Base-by-base conservation (phyloP, 2,113 vertebrate genomes). In the Vanacampus margaritifer region DNA sequence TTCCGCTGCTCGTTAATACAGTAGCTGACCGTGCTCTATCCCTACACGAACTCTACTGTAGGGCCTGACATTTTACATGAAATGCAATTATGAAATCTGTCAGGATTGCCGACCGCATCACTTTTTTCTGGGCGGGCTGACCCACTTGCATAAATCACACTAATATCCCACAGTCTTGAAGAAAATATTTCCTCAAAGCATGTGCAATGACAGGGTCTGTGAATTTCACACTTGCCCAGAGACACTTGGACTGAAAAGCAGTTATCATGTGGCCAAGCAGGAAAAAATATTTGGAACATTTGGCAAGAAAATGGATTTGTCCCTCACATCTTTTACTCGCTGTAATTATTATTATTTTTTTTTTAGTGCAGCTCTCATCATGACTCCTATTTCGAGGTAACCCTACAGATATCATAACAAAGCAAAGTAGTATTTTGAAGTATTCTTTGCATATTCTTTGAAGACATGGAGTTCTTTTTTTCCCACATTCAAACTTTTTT, bases 251-350 rank as follows among this genome's bases (percentile, higher is more conserved):
- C 21, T 51, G 8, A 62, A 67, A 73, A 65, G 64, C 64, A 75
- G 67, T 69, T 56, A 8, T 14, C 58, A 32, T 64, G 73, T 41
- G 57, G 68, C 26, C 14, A 67, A 64, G 64, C 65, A 61, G 46
- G 46, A 32, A 71, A 68, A 67, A 72, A 67, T 41, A 77, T 69
- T 69, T 16, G 41, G 65, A 74, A 72, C 48, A 74, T 75, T 72
- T 73, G 67, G 68, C 45, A 66, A 28, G 46, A 67, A 51, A 51
- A 7, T 51, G 8, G 48, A 51, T 23, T 51, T 11, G 48, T n/a
- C 48, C 3, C 3, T 51, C 9, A 4, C 8, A 11, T 51, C n/a
- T 51, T 21, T 12, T 36, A 39, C 41, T 50, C 62, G 23, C n/a
- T 24, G 46, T 21, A 6, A 19, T 16, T 17, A 19, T n/a, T n/a